Base-by-base conservation (phyloP, 1,140 invertebrate genomes). In the Marisa cornuarietis region DNA sequence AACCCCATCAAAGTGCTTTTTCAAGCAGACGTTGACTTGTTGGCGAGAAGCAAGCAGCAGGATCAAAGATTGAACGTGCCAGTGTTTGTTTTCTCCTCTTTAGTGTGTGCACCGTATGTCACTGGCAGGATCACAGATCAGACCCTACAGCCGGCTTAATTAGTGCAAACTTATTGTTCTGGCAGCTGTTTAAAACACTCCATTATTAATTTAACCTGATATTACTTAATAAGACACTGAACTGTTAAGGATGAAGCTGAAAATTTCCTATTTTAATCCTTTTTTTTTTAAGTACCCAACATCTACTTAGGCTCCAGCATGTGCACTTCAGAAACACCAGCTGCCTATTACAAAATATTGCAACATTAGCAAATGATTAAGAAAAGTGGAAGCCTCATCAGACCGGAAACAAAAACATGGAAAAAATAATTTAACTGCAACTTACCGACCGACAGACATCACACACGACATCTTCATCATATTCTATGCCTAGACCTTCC, bases 391-490 rank as follows among this genome's bases (percentile, higher is more conserved):
- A 42, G 31, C 31, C 31, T 42, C 31, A 42, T 42, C 31, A 42
- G 31, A 42, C 31, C 2, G 31, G 31, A 42, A 42, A 42, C 6
- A 6, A 42, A 42, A 42, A 42, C 31, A 42, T 2, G 5, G 31
- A 42, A 42, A 42, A 42, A 42, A 42, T 6, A 42, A 42, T 1
- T 42, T 42, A 42, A 42, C 31, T 42, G 6, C 8, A 71, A 93
- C 93, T 93, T 92, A 95, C 95, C 87, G 96, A 98, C 91, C 96
- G 94, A 91, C 98, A 99, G 71, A 99, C 97, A 92, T 99, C 97
- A 92, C 98, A 99, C 82, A 99, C 97, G 77, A 98, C 96, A 93
- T 99, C 98, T 91, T 99, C 98, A 91, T 99, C 98, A 91, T 96
- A 99, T 90, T 99, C 97, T 83, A 99, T 97, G 61, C 97, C 97